Base-by-base conservation (phyloP, 2,797 vertebrate species). In the Phrynocephalus forsythii region DNA sequence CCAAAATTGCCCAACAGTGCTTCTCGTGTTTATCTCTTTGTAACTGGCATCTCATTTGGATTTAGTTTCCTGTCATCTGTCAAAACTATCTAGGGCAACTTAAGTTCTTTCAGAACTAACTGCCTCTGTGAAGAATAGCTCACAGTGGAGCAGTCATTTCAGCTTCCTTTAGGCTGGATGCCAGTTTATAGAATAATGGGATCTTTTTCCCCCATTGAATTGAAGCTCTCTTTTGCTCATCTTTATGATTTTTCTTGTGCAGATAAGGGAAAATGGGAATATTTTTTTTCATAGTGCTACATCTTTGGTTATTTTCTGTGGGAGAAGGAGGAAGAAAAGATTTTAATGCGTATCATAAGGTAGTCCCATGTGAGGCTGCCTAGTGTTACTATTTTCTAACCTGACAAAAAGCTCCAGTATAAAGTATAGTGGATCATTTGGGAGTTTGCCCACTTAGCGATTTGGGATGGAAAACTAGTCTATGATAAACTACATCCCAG, bases 71-170 rank as follows among this genome's bases (percentile, higher is more conserved):
- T 88, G 88, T 89, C 92, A 90, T 94, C 89, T 94, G 87, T 93
- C 89, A 93, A 91, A 95, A 89, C 83, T 90, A 66, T 88, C 85
- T 94, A 94, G 91, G 90, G 87, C 89, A 94, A 93, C 89, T 92
- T 92, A 89, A 90, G 67, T 93, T 95, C 86, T 91, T 94, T 72
- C 83, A 92, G 90, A 94, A 95, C 90, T 92, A 94, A 91, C 94
- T 92, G 86, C 87, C 71, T 90, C 8, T 94, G 80, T 52, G 68
- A 75, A 86, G 28, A 88, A 91, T 81, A 60, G 80, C 82, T 93
- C 86, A 69, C 77, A 78, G 89, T 90, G 84, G 92, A 92, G 83
- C 85, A 66, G 33, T 90, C 83, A 86, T 92, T 95, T 94, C 82
- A 88, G 48, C 92, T 93, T 94, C 84, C 83, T 90, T 92, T 94